Conservation (phyloP, 2,888 invertebrate species). For the Ochropacha duplaris region DNA sequence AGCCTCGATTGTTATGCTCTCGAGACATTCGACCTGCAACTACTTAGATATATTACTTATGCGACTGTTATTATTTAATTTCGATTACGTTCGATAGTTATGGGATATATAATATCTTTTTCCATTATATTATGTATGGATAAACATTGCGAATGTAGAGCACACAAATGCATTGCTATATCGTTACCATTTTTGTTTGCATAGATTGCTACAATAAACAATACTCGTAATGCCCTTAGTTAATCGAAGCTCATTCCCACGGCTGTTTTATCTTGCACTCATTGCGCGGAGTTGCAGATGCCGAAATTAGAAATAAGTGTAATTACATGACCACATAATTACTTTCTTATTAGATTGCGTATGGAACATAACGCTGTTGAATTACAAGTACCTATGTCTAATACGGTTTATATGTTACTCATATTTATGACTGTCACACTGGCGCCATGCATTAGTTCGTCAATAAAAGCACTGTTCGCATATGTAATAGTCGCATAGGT, state of each 20-base stretch:
- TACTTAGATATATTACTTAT: slow-evolving; percentile 6
- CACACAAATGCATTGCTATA: slow-evolving; percentile 8
- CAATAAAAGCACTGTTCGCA: slow-evolving; percentile 9
- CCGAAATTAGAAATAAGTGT: background rate
- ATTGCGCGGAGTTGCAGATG: background rate
- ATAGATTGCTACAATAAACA: slow-evolving; percentile 25
- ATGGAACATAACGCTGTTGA: background rate
- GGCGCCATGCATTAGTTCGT: slow-evolving; percentile 19
- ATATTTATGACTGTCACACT: slow-evolving; percentile 24
- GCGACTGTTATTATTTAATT: background rate
- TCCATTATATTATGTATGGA: background rate
- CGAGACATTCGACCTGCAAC: slow-evolving; percentile 21
- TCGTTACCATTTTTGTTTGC: slow-evolving; percentile 23
- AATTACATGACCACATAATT: background rate
- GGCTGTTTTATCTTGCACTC: slow-evolving; percentile 4
- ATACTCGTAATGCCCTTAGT: background rate
- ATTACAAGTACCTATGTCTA: background rate
- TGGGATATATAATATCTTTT: background rate
- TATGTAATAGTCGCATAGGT: background rate
- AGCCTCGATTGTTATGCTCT: slow-evolving; percentile 32
- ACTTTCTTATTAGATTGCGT: background rate
- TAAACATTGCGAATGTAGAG: background rate
- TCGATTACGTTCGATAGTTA: background rate
- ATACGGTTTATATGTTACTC: slow-evolving; percentile 17
- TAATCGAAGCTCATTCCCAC: slow-evolving; percentile 8